Base-by-base conservation (phyloP, 2,888 invertebrate species). In the Cryptus armator region DNA sequence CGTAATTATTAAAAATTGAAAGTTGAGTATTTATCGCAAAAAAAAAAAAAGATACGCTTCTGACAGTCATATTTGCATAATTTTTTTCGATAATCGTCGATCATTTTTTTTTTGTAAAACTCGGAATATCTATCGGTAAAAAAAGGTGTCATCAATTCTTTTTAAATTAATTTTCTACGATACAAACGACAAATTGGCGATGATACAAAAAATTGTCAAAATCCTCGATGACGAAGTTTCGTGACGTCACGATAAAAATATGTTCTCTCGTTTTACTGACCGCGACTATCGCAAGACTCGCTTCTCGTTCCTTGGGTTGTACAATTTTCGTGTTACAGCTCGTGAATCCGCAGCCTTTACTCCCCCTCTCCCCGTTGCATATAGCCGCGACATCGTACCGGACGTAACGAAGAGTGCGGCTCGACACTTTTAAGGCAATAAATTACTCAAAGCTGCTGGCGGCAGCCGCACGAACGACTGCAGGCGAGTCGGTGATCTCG, bases 251-350 rank as follows among this genome's bases (percentile, higher is more conserved):
- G 86, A 88, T 89, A 90, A 88, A 90, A 91, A 91, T 91, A 91
- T 90, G 24, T 90, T 90, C 88, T 88, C 88, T 88, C 86, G 83
- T 89, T 90, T 91, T 89, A 90, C 86, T 89, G 87, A 88, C 85
- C 77, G 53, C 81, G 85, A 85, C 87, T 78, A 78, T 85, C 83
- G 83, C 78, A 43, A 76, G 74, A 83, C 85, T 86, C 83, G 76
- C 71, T 71, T 53, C 75, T 79, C 81, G 84, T 85, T 85, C 83
- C 72, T 51, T 46, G 71, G 32, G 67, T 71, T 72, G 83, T 79
- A 75, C 81, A 76, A 62, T 53, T 81, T 68, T 46, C 16, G 46
- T 19, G 32, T 72, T 72, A 29, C 24, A 62, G 70, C 68, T 66
- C 84, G 83, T 77, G 51, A 37, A 67, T 81, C 68, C 68, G 56